Evolutionary conservation across 2,888 invertebrate species (phyloP), one percentile per base, ranked within the genome.

Genomic region (Sarcophaga rosellei): DNA sequence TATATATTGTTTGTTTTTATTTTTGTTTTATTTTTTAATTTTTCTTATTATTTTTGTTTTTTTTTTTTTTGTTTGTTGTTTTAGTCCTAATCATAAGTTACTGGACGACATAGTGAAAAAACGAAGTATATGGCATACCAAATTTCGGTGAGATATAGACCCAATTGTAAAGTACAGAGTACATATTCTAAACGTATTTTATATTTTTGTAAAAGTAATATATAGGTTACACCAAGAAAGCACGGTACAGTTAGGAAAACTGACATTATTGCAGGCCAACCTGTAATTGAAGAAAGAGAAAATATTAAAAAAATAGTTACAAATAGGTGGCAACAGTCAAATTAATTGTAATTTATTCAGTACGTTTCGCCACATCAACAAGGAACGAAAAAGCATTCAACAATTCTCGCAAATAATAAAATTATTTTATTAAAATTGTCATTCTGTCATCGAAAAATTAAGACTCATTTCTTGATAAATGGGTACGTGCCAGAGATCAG

Each of bases 201-300:
- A 92, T 97, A 97, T 65, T 97, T 97, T 93, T 99, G 98, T 95
- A 97, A 97, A 76, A 97, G 94, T 66, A 98, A 94, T 91, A 98
- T 95, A 94, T 98, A 99, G 87, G 97, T 94, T 11, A 97, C 96
- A 65, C 97, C 97, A 76, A 97, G 93, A 47, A 97, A 95, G 87
- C 97, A 96, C 1, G 98, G 98, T 89, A 97, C 94, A 61, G 97
- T 97, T 81, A 98, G 94, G 69, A 97, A 91, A 85, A 98, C 95
- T 69, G 97, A 98, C 88, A 97, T 94, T 85, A 97, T 94, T 84
- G 98, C 96, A 76, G 97, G 96, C 90, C 97, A 94, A 93, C 95
- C 97, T 96, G 94, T 79, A 94, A 70, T 63, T 23, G 81, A 78
- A 74, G 35, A 95, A 45, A 80, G 76, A 85, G 81, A 61, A 80